Percentiles rank a stretch among this genome's conserved stretches.
phyloP scores from a whole-genome alignment of 2,888 invertebrate species.

The Mantis religiosa region DNA sequence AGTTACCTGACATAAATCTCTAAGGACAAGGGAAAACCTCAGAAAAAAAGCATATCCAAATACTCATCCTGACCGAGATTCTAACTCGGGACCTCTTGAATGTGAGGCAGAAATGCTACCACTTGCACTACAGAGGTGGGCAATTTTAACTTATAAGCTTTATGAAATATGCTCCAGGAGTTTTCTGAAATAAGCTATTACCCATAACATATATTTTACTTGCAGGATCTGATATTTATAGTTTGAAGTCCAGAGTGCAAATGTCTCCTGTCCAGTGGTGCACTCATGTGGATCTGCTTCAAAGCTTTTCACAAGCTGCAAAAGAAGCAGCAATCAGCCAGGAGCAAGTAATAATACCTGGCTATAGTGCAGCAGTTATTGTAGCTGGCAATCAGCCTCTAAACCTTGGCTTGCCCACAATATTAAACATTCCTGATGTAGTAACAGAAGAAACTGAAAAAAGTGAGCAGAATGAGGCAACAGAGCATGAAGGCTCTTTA shows the following conservation, averaged over 20 bases:
- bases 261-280: slow-evolving; percentile 40
- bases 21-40: too few relatives aligned
- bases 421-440: slow-evolving; percentile 3
- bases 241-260: not conserved
- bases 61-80: too few relatives aligned
- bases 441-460: not conserved
- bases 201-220: not conserved
- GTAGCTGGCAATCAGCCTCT: slow-evolving; percentile 13
- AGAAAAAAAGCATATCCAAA: too few relatives aligned
- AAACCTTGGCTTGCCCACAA: not conserved
- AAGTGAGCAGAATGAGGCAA: not conserved
- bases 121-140: too few relatives aligned
- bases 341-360: slow-evolving; percentile 1
- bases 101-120: too few relatives aligned
- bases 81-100: too few relatives aligned
- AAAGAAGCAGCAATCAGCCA: slow-evolving; percentile 27
- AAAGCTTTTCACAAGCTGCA: slow-evolving; percentile 32
- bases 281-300: slow-evolving; percentile 38
- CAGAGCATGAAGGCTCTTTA: not conserved
- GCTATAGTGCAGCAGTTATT: slow-evolving; percentile 18
- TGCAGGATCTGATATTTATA: not conserved
- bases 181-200: slow-evolving; percentile 37
- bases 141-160: too few relatives aligned
- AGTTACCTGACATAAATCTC: too few relatives aligned
- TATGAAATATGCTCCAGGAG: slow-evolving; percentile 35